Evolutionary conservation across 2,113 vertebrate genomes (phyloP), one percentile per base, ranked within the genome.

Genomic region (Galeopterus variegatus): DNA sequence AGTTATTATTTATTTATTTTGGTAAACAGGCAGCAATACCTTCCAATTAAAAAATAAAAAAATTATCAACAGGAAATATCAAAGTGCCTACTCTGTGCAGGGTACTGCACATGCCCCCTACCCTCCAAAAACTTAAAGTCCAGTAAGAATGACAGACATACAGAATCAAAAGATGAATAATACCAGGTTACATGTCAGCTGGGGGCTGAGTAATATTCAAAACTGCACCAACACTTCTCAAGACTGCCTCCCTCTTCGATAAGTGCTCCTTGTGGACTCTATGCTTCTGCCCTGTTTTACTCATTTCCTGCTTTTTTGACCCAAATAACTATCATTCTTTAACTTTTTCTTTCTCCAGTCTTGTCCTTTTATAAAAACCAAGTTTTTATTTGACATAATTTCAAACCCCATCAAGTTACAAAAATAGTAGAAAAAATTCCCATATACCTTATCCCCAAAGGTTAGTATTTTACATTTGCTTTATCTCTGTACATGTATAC

Each of bases 51-150:
- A 93, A 88, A 90, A 85, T 88, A 73, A 6, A 45, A 94, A 67
- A 14, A 77, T 88, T 45, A 83, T 52, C 41, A 94, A 94, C 2
- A 95, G 17, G 50, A 96, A 95, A 84, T 56, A 94, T 64, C 89
- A 64, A 90, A 93, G 15, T 79, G 13, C 6, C 24, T 41, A 79
- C n/a, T 88, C 26, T 92, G 5, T 52, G 31, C 26, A 95, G 77
- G 18, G 58, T 33, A 90, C 26, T 89, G 28, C 21, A 81, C 48
- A 88, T 64, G 52, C 52, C 5, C 14, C 23, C 24, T 85, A 60
- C 36, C 6, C 28, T 77, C 45, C 65, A 90, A 76, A 96, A 69
- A 50, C 62, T 79, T 85, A n/a, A 48, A 88, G 33, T 81, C 62
- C 72, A 90, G 7, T 33, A 58, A 93, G 62, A 92, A 88, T 33